Conservation (phyloP, 23 tunicate species). For the Halocynthia aurantium region DNA sequence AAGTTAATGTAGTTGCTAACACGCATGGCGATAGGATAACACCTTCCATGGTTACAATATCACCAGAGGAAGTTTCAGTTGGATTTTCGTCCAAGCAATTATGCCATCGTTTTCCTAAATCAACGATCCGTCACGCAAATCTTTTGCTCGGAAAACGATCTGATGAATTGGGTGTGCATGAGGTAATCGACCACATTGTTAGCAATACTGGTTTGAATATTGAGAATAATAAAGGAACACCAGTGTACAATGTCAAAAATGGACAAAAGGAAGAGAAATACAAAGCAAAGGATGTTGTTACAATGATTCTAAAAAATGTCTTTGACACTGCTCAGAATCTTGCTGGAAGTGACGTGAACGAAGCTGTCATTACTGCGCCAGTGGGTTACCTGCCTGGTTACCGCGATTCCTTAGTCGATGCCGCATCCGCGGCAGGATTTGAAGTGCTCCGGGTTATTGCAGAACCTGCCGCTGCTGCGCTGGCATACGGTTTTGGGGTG, state of each 20-base stretch:
- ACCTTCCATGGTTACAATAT: conserved; percentile 20
- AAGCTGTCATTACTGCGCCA: conserved; percentile 19
- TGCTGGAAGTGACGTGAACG: conserved; percentile 15
- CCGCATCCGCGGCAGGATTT: conserved; percentile 23
- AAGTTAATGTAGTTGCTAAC: conserved; percentile 20
- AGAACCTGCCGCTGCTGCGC: conserved; percentile 20
- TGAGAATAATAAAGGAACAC: background rate
- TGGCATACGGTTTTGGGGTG: conserved; percentile 11
- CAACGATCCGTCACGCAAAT: conserved; percentile 9
- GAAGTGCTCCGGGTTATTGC: conserved; percentile 19
- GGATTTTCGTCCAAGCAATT: conserved; percentile 19
- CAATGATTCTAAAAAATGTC: conserved; percentile 1
- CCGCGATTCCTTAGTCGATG: background rate
- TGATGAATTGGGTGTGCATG: background rate
- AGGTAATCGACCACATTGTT: background rate
- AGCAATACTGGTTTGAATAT: background rate
- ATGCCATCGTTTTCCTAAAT: conserved; percentile 4
- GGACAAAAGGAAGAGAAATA: background rate
- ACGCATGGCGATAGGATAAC: conserved; percentile 26
- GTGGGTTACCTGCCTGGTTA: background rate
- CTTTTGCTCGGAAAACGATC: background rate
- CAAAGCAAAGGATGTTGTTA: background rate
- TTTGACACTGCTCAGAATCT: conserved; percentile 21
- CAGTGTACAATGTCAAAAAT: conserved; percentile 3
- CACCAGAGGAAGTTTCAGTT: conserved; percentile 4